Conservation (phyloP, 2,113 vertebrate species). For the Tragulus kanchil region DNA sequence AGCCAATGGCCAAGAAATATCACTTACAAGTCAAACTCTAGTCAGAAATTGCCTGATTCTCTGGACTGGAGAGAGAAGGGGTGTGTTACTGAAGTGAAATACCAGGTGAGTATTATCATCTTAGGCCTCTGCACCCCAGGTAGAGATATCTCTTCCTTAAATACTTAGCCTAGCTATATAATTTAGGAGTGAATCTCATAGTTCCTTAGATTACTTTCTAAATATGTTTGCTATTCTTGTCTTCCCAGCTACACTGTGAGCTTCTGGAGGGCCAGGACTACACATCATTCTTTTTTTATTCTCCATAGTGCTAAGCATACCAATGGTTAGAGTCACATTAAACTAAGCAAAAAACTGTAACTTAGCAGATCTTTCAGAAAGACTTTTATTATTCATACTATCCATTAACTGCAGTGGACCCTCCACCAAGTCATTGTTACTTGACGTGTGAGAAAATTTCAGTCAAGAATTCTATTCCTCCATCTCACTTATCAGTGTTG, state of each 20-base stretch:
- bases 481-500: neutral
- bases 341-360: neutral
- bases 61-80: conserved; percentile 92
- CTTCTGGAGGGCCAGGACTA: neutral
- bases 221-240: conserved; percentile 2
- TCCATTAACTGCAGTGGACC: neutral
- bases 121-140: neutral
- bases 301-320: neutral
- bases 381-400: neutral
- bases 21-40: neutral
- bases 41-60: conserved; percentile 68
- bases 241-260: neutral
- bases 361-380: neutral
- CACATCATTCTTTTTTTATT: neutral
- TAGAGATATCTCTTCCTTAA: neutral
- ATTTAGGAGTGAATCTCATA: neutral
- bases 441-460: neutral
- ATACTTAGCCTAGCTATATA: neutral
- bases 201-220: neutral
- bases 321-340: neutral
- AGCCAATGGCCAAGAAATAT: neutral
- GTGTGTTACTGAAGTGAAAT: conserved; percentile 90
- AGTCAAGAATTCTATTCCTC: neutral
- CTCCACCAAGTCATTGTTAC: neutral
- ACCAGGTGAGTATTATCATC: conserved; percentile 87